These are phyloP conservation scores for Loripinus fragilis DNA, from an alignment of 2,888 invertebrate genomes.

Conservation along the genomic window DNA sequence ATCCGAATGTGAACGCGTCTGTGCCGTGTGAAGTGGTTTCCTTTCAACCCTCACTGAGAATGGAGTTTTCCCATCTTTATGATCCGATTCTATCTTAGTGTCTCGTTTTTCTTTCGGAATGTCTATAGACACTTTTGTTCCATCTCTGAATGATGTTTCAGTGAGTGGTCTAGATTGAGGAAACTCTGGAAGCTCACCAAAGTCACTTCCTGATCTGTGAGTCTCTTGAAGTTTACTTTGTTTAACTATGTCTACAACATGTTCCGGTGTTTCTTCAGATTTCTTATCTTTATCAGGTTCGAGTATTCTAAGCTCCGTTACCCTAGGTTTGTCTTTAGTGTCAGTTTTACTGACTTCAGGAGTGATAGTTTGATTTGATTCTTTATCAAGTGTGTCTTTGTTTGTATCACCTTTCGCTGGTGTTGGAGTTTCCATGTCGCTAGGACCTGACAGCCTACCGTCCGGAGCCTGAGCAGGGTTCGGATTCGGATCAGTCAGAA, in stretches of 20 bases:
- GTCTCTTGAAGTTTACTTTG: slow-evolving; percentile 52
- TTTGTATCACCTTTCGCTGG: not conserved
- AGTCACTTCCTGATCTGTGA: slow-evolving; percentile 26
- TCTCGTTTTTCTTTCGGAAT: slow-evolving; percentile 40
- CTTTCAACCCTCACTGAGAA: slow-evolving; percentile 59
- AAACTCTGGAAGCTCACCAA: slow-evolving; percentile 45
- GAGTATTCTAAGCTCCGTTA: slow-evolving; percentile 11
- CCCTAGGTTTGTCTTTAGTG: slow-evolving; percentile 2
- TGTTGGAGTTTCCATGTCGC: slow-evolving; percentile 13
- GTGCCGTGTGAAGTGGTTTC: slow-evolving; percentile 56
- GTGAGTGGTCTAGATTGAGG: slow-evolving; percentile 52
- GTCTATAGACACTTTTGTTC: slow-evolving; percentile 52
- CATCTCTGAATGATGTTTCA: slow-evolving; percentile 49
- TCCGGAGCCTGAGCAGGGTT: slow-evolving; percentile 30
- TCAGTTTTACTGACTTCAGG: not conserved
- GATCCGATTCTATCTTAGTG: slow-evolving; percentile 31
- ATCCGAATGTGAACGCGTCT: slow-evolving; percentile 58
- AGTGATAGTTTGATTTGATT: not conserved
- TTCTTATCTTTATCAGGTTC: slow-evolving; percentile 37
- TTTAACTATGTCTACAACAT: slow-evolving; percentile 58
- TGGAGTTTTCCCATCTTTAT: slow-evolving; percentile 48
- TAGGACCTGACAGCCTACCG: slow-evolving; percentile 32
- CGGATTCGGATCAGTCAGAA: slow-evolving; percentile 11
- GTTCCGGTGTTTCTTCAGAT: slow-evolving; percentile 31
- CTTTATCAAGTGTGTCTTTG: not conserved